These are phyloP conservation scores for Chrysemys picta DNA, from an alignment of 2,113 vertebrate genomes.

Conservation along the genomic window DNA sequence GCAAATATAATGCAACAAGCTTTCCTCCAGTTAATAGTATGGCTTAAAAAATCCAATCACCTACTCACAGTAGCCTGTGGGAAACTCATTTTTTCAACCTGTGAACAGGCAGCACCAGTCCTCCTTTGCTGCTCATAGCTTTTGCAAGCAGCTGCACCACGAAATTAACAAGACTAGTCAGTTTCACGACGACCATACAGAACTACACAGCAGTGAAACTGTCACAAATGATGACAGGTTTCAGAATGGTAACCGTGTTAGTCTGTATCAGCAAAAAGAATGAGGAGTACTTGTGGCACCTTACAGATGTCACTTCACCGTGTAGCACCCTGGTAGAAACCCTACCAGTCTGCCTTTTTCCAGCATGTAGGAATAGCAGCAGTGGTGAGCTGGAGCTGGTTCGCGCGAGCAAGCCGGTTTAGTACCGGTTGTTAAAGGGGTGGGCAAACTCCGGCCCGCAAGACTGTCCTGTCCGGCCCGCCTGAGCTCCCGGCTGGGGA, in stretches of 20 bases:
- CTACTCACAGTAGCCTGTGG: rapidly evolving
- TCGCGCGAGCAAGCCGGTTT: too few species aligned
- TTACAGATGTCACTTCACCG: rapidly evolving
- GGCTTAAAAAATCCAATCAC: neutral
- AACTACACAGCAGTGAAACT: neutral
- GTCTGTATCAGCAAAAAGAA: too few species aligned
- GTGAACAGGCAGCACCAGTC: neutral
- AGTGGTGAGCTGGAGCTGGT: too few species aligned
- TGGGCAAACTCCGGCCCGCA: too few species aligned
- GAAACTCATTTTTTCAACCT: neutral
- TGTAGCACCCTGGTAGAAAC: neutral
- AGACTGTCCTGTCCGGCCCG: too few species aligned
- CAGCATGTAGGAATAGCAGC: neutral
- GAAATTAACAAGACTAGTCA: neutral
- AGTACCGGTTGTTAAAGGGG: too few species aligned
- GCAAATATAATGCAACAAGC: neutral
- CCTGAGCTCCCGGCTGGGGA: too few species aligned
- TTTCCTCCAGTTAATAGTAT: neutral
- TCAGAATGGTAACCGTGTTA: too few species aligned
- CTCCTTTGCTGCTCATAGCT: neutral
- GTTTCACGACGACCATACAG: neutral
- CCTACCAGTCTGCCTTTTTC: neutral
- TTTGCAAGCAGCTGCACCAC: neutral
- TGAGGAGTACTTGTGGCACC: too few species aligned
- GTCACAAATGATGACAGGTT: neutral